Evolutionary conservation across 2,113 vertebrate genomes (phyloP), one percentile per base, ranked within the genome.

Genomic region (Corythaixoides concolor): DNA sequence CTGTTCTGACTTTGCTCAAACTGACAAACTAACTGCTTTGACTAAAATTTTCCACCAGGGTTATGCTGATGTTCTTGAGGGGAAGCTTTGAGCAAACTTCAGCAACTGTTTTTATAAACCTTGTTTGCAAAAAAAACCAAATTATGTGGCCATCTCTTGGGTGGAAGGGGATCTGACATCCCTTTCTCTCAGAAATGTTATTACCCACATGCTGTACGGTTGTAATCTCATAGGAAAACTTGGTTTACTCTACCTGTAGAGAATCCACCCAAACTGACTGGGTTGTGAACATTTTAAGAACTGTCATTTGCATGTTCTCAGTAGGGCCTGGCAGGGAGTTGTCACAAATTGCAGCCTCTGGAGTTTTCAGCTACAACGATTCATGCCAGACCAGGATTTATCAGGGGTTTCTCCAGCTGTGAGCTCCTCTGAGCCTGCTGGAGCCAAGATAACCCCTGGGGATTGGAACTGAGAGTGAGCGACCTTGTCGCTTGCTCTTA

Each of bases 41-140:
- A 92, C 73, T 93, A 84, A 95, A 72, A 72, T 75, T 94, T 94
- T 95, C 90, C 96, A 53, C 23, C 39, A 62, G 30, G 5, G 3
- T 87, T 89, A 27, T 35, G 24, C 74, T 73, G 33, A 21, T 81
- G 24, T 74, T 76, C 72, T 73, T 24, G 14, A 68, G 56, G 85
- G 83, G 79, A 78, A 86, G 37, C 92, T 94, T n/a, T 58, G 55
- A 88, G 52, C 43, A 92, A 64, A 74, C 63, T 83, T 47, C 32
- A 74, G 82, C 35, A 60, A 67, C 56, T 84, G 22, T 69, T 92
- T 85, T 75, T 90, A 35, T 52, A 56, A 84, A 66, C 43, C 8
- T 32, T 43, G 28, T 58, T 92, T 80, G 68, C 35, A 74, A 69
- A 96, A 86, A 73, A 60, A 15, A 66, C 8, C 43, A 37, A 59